A percentile compares a stretch with the other conserved stretches of the same genome.
Conservation (phyloP, 2,113 vertebrate genomes). For the Epinephelus moara region DNA sequence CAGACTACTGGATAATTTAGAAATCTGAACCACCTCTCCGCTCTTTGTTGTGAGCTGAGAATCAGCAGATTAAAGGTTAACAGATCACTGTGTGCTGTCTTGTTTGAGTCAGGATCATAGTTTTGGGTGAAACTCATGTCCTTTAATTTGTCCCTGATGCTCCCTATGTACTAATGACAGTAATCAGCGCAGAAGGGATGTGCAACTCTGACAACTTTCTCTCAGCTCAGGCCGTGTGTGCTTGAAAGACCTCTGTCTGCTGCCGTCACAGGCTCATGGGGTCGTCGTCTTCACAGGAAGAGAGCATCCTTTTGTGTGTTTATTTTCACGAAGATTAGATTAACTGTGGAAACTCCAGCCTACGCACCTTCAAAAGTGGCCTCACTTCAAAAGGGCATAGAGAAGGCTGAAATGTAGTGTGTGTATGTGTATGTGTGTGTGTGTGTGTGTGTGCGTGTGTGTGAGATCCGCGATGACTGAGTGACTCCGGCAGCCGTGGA, state of each 20-base stretch:
- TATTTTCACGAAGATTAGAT: slow-evolving; percentile 76
- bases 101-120: slow-evolving; percentile 27
- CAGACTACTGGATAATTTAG: slow-evolving; percentile 38
- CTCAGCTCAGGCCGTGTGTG: slow-evolving; percentile 25
- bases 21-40: slow-evolving; percentile 41
- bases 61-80: slow-evolving; percentile 22
- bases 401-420: not conserved
- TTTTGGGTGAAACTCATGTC: not conserved
- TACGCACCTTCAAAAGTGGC: slow-evolving; percentile 50
- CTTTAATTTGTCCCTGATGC: slow-evolving; percentile 61
- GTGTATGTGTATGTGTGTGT: slow-evolving; percentile 5
- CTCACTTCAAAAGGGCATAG: slow-evolving; percentile 57
- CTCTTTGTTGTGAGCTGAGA: slow-evolving; percentile 10
- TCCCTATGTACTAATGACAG: slow-evolving; percentile 51
- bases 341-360: slow-evolving; percentile 69
- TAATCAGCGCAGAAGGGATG: slow-evolving; percentile 45
- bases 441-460: slow-evolving; percentile 31
- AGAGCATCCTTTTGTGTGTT: slow-evolving; percentile 70
- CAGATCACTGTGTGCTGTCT: not conserved
- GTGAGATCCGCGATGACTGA: slow-evolving; percentile 74
- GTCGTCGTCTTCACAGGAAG: slow-evolving; percentile 43
- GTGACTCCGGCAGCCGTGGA: slow-evolving; percentile 79
- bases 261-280: slow-evolving; percentile 24
- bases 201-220: slow-evolving; percentile 44
- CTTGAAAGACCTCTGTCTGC: slow-evolving; percentile 43